Evolutionary conservation across 2,888 invertebrate species (phyloP), one percentile per base, ranked within the genome.

Genomic region (Agriotes lineatus): DNA sequence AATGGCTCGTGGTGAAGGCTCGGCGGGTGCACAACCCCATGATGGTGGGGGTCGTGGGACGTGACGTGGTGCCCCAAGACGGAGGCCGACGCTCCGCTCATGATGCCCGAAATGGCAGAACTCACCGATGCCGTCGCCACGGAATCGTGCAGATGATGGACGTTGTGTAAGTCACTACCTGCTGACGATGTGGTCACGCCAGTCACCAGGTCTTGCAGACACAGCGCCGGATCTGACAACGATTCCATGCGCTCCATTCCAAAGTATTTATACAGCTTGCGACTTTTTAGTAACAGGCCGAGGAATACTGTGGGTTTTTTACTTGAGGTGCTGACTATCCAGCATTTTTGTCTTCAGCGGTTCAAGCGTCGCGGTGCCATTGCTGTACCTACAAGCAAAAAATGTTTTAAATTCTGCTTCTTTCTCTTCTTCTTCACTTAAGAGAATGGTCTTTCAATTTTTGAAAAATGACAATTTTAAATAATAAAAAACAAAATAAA

Each of bases 171-270:
- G 75, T 86, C 85, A 73, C 84, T 83, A 69, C 84, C 87, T 61
- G 87, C 86, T 72, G 85, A 85, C 62, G 85, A 85, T 57, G 85
- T 83, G 19, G 85, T 83, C 39, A 90, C 86, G 18, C 87, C 87
- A 69, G 88, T 88, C 68, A 91, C 91, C 76, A 93, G 86, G 85
- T 93, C 93, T 80, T 92, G 92, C 58, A 93, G 88, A 79, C 92
- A 93, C 77, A 93, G 87, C 77, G 91, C 90, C 79, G 89, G 88
- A 85, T 92, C 90, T 82, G 88, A 86, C 77, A 90, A 86, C 81
- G 89, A 88, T 86, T 90, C 90, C 88, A 90, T 88, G 69, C 90
- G 88, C 80, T 90, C 90, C 89, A 90, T 89, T 35, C 62, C 65
- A 37, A 69, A 60, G 44, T 69, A 69, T 16, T 69, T 69, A 69